Percentiles rank a stretch among this genome's conserved stretches.
Evolutionary conservation across 1,140 invertebrate species (phyloP).

Genomic region (Hypothenemus hampei): DNA sequence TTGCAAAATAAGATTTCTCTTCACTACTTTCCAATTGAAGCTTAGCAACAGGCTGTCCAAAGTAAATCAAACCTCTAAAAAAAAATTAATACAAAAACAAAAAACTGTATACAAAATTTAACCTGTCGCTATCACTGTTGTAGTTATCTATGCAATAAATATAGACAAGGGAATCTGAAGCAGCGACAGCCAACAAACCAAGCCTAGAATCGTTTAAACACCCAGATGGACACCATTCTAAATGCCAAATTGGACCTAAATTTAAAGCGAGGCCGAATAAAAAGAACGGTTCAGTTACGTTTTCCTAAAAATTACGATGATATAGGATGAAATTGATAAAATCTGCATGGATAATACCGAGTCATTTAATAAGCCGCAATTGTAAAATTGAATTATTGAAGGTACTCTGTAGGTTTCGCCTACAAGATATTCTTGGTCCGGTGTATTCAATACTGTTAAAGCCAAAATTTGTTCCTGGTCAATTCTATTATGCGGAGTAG

Average conservation of each 20-base stretch:
- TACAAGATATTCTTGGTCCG: slow-evolving; percentile 46
- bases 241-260: slow-evolving; percentile 60
- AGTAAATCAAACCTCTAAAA: slow-evolving; percentile 37
- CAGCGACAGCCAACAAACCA: slow-evolving; percentile 65
- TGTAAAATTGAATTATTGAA: slow-evolving; percentile 59
- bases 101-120: slow-evolving; percentile 7
- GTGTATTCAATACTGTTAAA: slow-evolving; percentile 48
- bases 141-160: slow-evolving; percentile 55
- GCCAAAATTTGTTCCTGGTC: slow-evolving; percentile 52
- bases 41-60: slow-evolving; percentile 38
- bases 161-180: slow-evolving; percentile 57
- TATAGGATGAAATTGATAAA: neutral
- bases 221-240: slow-evolving; percentile 74
- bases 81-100: neutral
- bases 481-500: slow-evolving; percentile 40
- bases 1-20: slow-evolving; percentile 31
- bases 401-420: slow-evolving; percentile 43
- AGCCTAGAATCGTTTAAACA: slow-evolving; percentile 50
- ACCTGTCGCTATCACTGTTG: slow-evolving; percentile 21
- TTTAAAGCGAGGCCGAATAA: slow-evolving; percentile 57
- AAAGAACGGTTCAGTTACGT: slow-evolving; percentile 40
- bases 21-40: slow-evolving; percentile 31
- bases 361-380: slow-evolving; percentile 48
- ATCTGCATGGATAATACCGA: neutral
- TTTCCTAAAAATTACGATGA: slow-evolving; percentile 15